Percentiles rank a stretch among this genome's conserved stretches.
Conservation (phyloP, 1,140 invertebrate genomes). For the Oscheius sp. region DNA sequence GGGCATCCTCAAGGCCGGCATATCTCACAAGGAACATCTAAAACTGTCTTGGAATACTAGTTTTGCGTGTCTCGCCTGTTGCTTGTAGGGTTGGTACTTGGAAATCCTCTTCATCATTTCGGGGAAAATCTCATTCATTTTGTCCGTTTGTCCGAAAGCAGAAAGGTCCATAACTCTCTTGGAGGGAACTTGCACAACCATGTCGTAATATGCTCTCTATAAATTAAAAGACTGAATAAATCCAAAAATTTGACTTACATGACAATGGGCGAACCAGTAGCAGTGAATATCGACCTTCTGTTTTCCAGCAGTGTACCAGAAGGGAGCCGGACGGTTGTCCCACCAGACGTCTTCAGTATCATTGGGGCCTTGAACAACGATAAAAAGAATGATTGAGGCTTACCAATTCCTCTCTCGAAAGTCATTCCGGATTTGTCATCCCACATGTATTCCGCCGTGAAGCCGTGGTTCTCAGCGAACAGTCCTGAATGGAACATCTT, state of each 20-base stretch:
- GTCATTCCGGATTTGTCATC: conserved; percentile 45
- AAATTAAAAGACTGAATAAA: too few species aligned
- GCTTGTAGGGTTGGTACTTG: conserved; percentile 55
- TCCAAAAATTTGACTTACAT: too few species aligned
- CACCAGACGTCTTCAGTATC: conserved; percentile 56
- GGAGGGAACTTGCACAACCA: conserved; percentile 57
- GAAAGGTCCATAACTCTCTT: conserved; percentile 22
- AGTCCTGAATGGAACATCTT: conserved; percentile 47
- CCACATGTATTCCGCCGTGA: conserved; percentile 59
- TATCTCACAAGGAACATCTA: conserved; percentile 32
- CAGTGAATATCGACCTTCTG: conserved; percentile 56
- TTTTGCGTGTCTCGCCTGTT: conserved; percentile 43
- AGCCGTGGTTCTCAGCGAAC: conserved; percentile 60
- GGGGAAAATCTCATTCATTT: conserved; percentile 30
- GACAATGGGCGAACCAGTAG: conserved; percentile 59
- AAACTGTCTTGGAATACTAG: conserved; percentile 7
- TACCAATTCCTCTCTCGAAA: conserved; percentile 52
- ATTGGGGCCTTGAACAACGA: conserved; percentile 45
- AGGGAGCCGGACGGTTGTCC: conserved; percentile 44
- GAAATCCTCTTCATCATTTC: conserved; percentile 54
- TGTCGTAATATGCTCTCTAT: conserved; percentile 51
- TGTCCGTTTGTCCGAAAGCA: conserved; percentile 25
- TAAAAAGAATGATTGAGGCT: not conserved
- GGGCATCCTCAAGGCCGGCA: conserved; percentile 25
- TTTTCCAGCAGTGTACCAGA: conserved; percentile 61